A percentile compares a stretch with the other conserved stretches of the same genome.
Evolutionary conservation across 2,797 vertebrate genomes (phyloP).

Genomic region (Gorsachius magnificus): DNA sequence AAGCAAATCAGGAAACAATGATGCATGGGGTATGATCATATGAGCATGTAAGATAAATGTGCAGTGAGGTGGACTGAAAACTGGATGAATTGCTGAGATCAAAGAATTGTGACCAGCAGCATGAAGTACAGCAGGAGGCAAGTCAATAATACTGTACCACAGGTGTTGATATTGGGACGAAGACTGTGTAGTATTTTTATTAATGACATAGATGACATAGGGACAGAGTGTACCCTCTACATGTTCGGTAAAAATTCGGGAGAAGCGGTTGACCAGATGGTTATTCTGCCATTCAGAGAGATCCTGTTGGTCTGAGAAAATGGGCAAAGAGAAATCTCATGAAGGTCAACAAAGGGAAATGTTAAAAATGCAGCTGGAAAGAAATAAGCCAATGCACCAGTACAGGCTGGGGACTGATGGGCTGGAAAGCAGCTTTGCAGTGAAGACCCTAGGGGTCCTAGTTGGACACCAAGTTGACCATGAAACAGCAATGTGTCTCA

Average conservation of each 20-base stretch:
- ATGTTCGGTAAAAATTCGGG: not conserved
- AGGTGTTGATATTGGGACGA: fast-evolving
- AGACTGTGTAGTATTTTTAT: not conserved
- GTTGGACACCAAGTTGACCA: not conserved
- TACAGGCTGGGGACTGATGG: not conserved
- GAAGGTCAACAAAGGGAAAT: not conserved
- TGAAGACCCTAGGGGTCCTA: not conserved
- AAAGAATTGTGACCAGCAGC: not conserved
- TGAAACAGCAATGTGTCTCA: not conserved
- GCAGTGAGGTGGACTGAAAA: not conserved
- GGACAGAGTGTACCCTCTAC: not conserved
- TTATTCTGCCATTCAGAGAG: not conserved
- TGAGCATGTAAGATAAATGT: not conserved
- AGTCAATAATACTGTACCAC: not conserved
- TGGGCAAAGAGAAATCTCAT: not conserved
- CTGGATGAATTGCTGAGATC: not conserved
- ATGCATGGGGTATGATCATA: no score
- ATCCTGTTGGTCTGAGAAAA: not conserved
- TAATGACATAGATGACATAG: no score
- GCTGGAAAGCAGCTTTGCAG: not conserved
- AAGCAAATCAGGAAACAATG: not conserved
- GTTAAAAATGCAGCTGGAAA: not conserved
- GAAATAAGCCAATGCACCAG: not conserved
- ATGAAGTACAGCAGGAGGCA: not conserved
- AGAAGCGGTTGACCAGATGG: not conserved